A percentile compares a stretch with the other conserved stretches of the same genome.
Evolutionary conservation across 2,113 vertebrate genomes (phyloP).

Genomic region (Melozone crissalis): DNA sequence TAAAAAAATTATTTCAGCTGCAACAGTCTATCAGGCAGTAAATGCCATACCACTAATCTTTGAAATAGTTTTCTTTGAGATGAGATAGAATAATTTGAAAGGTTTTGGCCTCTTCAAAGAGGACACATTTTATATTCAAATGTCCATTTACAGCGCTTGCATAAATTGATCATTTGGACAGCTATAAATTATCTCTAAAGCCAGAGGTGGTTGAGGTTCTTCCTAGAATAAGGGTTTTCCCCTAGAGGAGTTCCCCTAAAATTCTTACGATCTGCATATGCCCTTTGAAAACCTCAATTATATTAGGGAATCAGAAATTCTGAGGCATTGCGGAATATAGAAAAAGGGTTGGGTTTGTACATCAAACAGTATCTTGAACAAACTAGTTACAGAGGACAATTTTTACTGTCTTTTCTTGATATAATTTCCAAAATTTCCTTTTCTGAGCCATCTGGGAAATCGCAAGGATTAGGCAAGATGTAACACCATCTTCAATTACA

Average conservation of each 20-base stretch:
- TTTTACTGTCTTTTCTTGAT: not conserved
- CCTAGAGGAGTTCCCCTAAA: not conserved
- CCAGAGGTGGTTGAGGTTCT: not conserved
- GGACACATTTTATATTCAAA: not conserved
- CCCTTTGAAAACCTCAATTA: not conserved
- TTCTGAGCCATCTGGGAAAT: not conserved
- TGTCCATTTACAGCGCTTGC: accelerated
- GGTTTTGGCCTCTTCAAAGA: not conserved
- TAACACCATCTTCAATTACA: not conserved
- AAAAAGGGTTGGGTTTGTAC: not conserved
- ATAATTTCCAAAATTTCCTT: not conserved
- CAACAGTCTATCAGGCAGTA: not conserved
- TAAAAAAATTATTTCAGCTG: not conserved
- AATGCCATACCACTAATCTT: not conserved
- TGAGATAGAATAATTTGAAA: not conserved
- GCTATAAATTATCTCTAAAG: not conserved
- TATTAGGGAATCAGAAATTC: not conserved
- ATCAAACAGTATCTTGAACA: not conserved
- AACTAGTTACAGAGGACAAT: not conserved
- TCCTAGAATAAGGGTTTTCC: not conserved
- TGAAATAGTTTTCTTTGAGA: not conserved
- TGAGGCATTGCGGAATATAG: not conserved
- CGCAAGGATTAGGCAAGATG: not conserved
- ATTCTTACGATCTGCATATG: not conserved
- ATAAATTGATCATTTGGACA: not conserved